Evolutionary conservation across 2,113 vertebrate genomes (phyloP), one percentile per base, ranked within the genome.

Genomic region (Campylomormyrus tamandua): DNA sequence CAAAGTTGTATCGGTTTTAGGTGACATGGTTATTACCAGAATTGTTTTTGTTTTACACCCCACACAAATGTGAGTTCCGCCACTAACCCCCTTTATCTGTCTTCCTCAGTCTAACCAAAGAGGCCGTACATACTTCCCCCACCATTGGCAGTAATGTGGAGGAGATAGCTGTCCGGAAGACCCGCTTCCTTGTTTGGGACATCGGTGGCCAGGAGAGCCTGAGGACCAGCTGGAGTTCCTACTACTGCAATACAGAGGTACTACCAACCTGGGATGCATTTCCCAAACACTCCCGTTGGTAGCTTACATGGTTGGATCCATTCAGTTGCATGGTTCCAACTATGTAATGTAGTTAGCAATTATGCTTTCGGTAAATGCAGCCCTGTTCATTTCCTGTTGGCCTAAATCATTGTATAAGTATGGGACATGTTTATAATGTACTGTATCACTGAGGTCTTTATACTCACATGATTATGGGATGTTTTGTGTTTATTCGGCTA

Each of bases 101-200:
- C 74, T 84, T 88, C 56, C 87, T 27, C 91, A 98, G 97, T 90
- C 90, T 97, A 91, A 97, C 95, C 0, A 97, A 97, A 48, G 96
- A 97, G 62, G 97, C 95, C 0, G 96, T 97, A 19, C 96, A 96
- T 77, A 97, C 96, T 0, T 94, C 96, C 0, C 96, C 97, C 46
- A 98, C 96, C 88, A 96, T 97, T 0, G 95, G 97, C 86, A 97
- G 97, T 92, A 97, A 97, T 0, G 96, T 97, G 2, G 97, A 98
- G 90, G 95, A 97, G 93, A 95, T 97, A 45, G 91, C 93, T 0
- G 91, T 97, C 6, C 93, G 90, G 7, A 97, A 97, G 89, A 97
- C 96, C 0, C 95, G 95, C 91, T 97, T 98, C 92, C 93, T 98
- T 42, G 93, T 97, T 90, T 97, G 97, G 97, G 97, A 98, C 83